Percentiles rank a stretch among this genome's conserved stretches.
phyloP scores from a whole-genome alignment of 2,797 vertebrate genomes.

The Austrolebias charrua region DNA sequence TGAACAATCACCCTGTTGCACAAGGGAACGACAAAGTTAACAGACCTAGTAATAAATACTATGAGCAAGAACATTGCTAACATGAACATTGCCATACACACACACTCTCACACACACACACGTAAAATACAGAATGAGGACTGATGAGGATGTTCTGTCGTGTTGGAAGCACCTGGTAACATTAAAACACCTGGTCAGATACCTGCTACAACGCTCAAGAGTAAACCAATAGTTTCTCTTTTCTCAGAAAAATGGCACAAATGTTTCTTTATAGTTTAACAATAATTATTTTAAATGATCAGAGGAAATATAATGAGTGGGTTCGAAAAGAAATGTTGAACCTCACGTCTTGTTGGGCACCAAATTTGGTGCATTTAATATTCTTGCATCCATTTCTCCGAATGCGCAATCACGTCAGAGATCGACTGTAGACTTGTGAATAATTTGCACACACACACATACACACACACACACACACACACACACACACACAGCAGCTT shows the following conservation, averaged over 20 bases:
- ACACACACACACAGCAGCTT: conserved; percentile 17
- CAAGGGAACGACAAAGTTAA: conserved; percentile 70
- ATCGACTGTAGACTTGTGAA: conserved; percentile 55
- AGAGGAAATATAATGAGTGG: conserved; percentile 6
- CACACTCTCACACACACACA: conserved; percentile 16
- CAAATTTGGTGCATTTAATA: conserved; percentile 9
- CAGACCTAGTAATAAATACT: conserved; percentile 81
- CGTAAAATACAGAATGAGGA: conserved; percentile 44
- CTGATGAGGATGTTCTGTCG: conserved; percentile 41
- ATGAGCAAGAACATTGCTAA: conserved; percentile 63
- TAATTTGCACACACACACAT: conserved; percentile 51
- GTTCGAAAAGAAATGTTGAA: conserved; percentile 5
- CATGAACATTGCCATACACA: conserved; percentile 9
- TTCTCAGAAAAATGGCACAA: conserved; percentile 14
- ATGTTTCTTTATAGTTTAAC: conserved; percentile 30
- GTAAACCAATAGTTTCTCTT: conserved; percentile 25
- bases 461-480: conserved; percentile 44
- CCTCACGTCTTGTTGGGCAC: neutral
- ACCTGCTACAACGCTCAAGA: conserved; percentile 42
- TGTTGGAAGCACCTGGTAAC: conserved; percentile 46
- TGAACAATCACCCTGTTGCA: conserved; percentile 52
- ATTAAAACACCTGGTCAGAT: conserved; percentile 47
- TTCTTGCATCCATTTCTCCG: conserved; percentile 28
- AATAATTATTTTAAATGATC: conserved; percentile 12
- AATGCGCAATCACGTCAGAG: conserved; percentile 55